Evolutionary conservation across 2,888 invertebrate genomes (phyloP).

Genomic region (Argyra leucocephala): DNA sequence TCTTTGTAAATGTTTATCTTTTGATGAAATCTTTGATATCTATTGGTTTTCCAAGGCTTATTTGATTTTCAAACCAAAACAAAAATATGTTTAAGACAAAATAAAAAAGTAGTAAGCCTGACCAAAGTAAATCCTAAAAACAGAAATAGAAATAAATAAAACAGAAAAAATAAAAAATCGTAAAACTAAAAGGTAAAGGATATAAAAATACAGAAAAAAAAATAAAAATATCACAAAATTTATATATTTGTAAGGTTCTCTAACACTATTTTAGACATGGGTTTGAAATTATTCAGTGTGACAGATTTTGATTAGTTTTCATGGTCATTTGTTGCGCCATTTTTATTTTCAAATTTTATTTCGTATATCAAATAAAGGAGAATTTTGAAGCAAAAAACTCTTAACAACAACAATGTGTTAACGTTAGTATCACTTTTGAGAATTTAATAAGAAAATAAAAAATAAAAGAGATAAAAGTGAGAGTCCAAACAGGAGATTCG

Average conservation of each 20-base stretch:
- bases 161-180: not conserved
- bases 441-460: not conserved
- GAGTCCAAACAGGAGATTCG: not conserved
- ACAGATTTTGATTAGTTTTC: not conserved
- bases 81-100: not conserved
- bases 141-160: too few species aligned
- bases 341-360: not conserved
- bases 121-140: not conserved
- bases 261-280: not conserved
- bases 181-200: not conserved
- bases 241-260: not conserved
- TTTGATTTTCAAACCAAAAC: not conserved
- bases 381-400: not conserved
- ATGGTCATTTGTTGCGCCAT: not conserved
- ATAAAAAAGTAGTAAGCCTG: not conserved
- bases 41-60: not conserved
- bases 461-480: not conserved
- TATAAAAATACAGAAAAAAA: not conserved
- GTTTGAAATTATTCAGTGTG: not conserved
- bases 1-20: not conserved
- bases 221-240: not conserved
- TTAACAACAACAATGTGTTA: not conserved
- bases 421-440: not conserved
- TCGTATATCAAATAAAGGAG: not conserved
- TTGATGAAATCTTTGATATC: not conserved